Evolutionary conservation across 2,888 invertebrate genomes (phyloP).

Genomic region (Loripinus fragilis): DNA sequence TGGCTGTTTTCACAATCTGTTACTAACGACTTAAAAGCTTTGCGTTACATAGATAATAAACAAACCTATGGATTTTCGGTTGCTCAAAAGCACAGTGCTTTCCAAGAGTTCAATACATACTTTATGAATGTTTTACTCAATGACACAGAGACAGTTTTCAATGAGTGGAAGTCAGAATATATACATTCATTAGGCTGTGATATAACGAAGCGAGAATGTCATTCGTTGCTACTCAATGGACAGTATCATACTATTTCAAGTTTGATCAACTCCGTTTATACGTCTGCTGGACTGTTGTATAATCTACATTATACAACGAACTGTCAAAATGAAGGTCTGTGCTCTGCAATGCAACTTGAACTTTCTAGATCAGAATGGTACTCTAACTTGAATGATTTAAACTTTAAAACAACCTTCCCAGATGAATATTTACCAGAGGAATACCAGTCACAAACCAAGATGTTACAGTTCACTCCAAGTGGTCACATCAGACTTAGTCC

Average conservation of each 20-base stretch:
- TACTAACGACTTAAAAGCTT: neutral
- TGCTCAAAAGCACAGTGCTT: neutral
- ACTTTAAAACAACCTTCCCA: neutral
- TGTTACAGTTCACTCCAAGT: neutral
- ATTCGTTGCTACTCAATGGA: neutral
- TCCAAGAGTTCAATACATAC: neutral
- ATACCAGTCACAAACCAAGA: neutral
- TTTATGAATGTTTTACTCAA: neutral
- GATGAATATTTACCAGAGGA: constrained; percentile 16
- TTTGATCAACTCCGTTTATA: neutral
- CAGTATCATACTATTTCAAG: neutral
- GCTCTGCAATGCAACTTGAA: neutral
- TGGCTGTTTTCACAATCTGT: constrained; percentile 35
- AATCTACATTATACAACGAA: neutral
- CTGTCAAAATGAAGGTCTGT: neutral
- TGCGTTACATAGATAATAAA: neutral
- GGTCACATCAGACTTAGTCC: neutral
- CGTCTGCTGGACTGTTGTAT: neutral
- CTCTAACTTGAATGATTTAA: neutral
- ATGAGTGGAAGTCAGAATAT: neutral
- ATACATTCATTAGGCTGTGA: constrained; percentile 1
- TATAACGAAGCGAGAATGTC: neutral
- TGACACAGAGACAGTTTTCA: neutral
- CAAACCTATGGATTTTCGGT: neutral
- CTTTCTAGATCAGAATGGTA: neutral